These are phyloP conservation scores for Anastrepha ludens DNA, from an alignment of 1,140 invertebrate species.

Conservation along the genomic window DNA sequence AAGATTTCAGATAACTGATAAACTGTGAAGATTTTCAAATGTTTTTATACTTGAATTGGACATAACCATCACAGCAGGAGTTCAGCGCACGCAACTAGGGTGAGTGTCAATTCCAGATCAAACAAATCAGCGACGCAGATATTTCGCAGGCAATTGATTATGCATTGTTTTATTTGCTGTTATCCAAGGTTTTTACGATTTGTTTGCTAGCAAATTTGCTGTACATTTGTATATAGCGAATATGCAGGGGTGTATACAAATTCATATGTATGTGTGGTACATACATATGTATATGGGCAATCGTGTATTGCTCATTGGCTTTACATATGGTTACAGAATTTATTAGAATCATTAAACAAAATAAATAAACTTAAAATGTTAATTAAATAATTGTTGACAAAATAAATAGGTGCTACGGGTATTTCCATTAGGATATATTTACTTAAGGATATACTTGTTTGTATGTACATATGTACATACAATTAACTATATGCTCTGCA, in stretches of 20 bases:
- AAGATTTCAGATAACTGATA: constrained; percentile 57
- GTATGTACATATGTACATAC: not conserved
- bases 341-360: constrained; percentile 16
- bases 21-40: constrained; percentile 6
- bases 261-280: not conserved
- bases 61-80: constrained; percentile 48
- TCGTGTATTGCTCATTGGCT: not conserved
- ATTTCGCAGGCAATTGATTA: constrained; percentile 67
- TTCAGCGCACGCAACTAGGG: constrained; percentile 59
- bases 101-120: constrained; percentile 64
- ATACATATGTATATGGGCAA: not conserved
- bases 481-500: not conserved
- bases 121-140: constrained; percentile 64
- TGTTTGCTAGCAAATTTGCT: not conserved
- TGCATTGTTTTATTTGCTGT: constrained; percentile 56
- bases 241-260: too few relatives aligned
- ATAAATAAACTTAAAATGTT: constrained; percentile 36
- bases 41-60: constrained; percentile 38
- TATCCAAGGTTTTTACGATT: constrained; percentile 48
- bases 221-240: not conserved
- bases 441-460: too few relatives aligned
- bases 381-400: not conserved
- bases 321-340: not conserved
- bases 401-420: not conserved
- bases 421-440: not conserved